These are phyloP conservation scores for Macrotis lagotis DNA, from an alignment of 2,113 vertebrate genomes.

Conservation along the genomic window DNA sequence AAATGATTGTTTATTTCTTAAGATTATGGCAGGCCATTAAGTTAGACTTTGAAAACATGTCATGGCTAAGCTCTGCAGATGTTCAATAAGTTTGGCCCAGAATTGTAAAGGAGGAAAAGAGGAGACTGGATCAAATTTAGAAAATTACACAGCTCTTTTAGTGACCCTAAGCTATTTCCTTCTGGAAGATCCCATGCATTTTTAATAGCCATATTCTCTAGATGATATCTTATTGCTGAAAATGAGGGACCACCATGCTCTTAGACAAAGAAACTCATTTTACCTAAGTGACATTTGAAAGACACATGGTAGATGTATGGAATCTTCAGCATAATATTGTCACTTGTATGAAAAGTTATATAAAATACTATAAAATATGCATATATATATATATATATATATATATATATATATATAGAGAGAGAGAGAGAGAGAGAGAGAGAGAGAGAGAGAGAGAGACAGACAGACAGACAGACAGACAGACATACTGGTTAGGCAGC, in stretches of 20 bases:
- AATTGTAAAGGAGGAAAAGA: neutral
- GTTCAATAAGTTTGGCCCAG: neutral
- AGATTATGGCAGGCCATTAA: neutral
- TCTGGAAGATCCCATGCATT: neutral
- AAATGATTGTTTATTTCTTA: neutral
- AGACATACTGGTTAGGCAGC: too few species aligned
- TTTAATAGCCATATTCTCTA: neutral
- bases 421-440: too few species aligned
- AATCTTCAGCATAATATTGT: neutral
- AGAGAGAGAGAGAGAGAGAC: too few species aligned
- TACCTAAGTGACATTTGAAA: neutral
- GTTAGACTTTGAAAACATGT: neutral
- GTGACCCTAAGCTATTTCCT: neutral
- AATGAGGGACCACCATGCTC: neutral
- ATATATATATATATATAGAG: too few species aligned
- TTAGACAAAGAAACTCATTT: neutral
- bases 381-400: too few species aligned
- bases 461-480: too few species aligned
- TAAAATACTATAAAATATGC: neutral
- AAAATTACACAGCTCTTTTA: neutral
- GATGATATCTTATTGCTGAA: neutral
- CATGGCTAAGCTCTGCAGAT: neutral
- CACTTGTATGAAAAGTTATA: neutral
- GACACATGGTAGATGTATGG: neutral
- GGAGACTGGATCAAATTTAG: neutral